Base-by-base conservation (phyloP, 2,888 invertebrate genomes). In the Volucella bombylans region DNA sequence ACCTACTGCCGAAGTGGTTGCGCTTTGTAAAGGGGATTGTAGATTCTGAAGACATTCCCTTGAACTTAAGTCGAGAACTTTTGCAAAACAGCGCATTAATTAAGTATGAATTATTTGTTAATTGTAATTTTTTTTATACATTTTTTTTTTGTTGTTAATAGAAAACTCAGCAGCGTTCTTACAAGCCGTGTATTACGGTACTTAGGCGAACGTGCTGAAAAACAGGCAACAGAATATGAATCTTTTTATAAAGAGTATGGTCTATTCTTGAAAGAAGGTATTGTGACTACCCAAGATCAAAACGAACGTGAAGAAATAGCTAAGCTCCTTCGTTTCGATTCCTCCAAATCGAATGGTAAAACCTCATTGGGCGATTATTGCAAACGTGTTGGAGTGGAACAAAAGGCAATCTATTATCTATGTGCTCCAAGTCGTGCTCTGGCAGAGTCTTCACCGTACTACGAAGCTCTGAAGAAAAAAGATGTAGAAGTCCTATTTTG, bases 41-140 rank as follows among this genome's bases (percentile, higher is more conserved):
- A 14, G 99, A 99, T 93, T 98, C 98, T 1, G 99, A 99, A 93
- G 99, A 99, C 92, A 98, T 99, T 93, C 99, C 99, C 52, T 93
- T 99, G 73, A 99, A 99, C 94, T 93, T 99, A 82, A 99, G 98
- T 90, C 94, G 99, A 90, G 99, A 99, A 92, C 92, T 99, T 80
- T 93, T 99, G 62, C 99, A 99, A 92, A 98, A 99, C 89, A 98
- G 97, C 91, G 94, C 95, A 31, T 93, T 99, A 4, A 98, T 99
- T 87, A 94, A 94, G 96, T 89, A 67, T 77, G 85, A 4, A 31
- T 31, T 31, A 31, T 6, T 31, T 31, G 2, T 0, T 31, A 31
- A 12, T 43, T 55, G n/a, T 8, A 55, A 12, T 18, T 55, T 55
- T 10, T 3, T 12, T 14, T 15, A 11, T 11, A 15, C 10, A 57